Evolutionary conservation across 1,140 invertebrate species (phyloP).

Genomic region (Brachionus sp.): DNA sequence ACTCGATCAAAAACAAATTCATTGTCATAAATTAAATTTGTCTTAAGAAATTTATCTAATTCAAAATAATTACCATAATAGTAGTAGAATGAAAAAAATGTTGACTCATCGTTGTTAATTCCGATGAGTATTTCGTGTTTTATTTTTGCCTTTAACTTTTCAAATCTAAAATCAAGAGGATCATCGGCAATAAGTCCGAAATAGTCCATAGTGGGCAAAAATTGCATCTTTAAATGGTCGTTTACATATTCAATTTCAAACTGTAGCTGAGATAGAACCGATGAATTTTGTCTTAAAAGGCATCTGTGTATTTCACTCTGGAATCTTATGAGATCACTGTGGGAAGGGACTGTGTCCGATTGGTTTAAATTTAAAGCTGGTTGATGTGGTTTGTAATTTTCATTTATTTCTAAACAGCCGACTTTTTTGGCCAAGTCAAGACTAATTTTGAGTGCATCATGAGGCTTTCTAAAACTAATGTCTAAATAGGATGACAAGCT

Average conservation of each 20-base stretch:
- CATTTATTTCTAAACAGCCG: background rate
- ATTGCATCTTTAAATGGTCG: constrained; percentile 37
- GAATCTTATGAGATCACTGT: background rate
- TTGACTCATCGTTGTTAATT: constrained; percentile 84
- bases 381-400: background rate
- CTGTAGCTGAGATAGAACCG: background rate
- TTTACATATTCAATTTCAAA: constrained; percentile 34
- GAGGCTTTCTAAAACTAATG: background rate
- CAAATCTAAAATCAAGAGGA: constrained; percentile 9
- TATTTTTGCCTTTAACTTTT: background rate
- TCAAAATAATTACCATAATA: constrained; percentile 5
- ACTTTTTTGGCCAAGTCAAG: background rate
- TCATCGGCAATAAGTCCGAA: background rate
- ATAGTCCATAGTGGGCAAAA: constrained; percentile 34
- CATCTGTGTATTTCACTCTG: constrained; percentile 1
- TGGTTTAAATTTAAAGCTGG: background rate
- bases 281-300: background rate
- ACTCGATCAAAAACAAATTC: background rate
- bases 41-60: background rate
- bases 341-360: background rate
- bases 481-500: constrained; percentile 33
- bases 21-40: background rate
- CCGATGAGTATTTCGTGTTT: constrained; percentile 72
- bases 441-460: background rate
- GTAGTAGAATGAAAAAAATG: constrained; percentile 43